Base-by-base conservation (phyloP, 2,113 vertebrate species). In the Ictalurus furcatus region DNA sequence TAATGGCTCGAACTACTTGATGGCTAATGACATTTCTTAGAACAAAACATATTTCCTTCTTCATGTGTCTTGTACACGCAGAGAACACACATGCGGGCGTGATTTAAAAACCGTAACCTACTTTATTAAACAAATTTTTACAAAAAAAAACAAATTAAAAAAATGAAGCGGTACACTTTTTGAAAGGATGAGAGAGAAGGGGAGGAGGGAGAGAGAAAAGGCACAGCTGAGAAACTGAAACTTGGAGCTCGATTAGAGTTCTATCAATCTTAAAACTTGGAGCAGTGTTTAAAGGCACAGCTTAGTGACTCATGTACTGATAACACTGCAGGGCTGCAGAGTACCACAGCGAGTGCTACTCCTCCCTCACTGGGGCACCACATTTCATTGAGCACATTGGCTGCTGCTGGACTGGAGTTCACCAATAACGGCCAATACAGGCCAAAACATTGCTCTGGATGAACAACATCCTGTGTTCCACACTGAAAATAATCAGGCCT, bases 301-400 rank as follows among this genome's bases (percentile, higher is more conserved):
- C 82, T 63, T 84, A 85, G 37, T 85, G 89, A 85, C 74, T 87
- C 67, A 76, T 83, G 79, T 67, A 78, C 56, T 63, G 81, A 76
- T 69, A 88, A 25, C 52, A 23, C 85, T 58, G 48, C n/a, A 83
- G 63, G n/a, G 48, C 74, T 59, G 34, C 52, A 74, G 80, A 59
- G 79, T n/a, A 25, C 37, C 61, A 40, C 40, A 13, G 52, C 6
- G 11, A 56, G 54, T 44, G 30, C 40, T 88, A 69, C 78, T 5
- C 28, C 48, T 69, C 34, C 48, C 7, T 54, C 61, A 16, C 87
- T 52, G 25, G 61, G 79, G 30, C 2, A 88, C 61, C 11, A 37
- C 61, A 54, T 48, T 56, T 81, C 76, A 67, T 28, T 67, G 25
- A 79, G 28, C 59, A 67, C 86, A 34, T n/a, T 25, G 40, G 28